These are phyloP conservation scores for Stigmatopora argus DNA, from an alignment of 2,113 vertebrate genomes.

Conservation along the genomic window DNA sequence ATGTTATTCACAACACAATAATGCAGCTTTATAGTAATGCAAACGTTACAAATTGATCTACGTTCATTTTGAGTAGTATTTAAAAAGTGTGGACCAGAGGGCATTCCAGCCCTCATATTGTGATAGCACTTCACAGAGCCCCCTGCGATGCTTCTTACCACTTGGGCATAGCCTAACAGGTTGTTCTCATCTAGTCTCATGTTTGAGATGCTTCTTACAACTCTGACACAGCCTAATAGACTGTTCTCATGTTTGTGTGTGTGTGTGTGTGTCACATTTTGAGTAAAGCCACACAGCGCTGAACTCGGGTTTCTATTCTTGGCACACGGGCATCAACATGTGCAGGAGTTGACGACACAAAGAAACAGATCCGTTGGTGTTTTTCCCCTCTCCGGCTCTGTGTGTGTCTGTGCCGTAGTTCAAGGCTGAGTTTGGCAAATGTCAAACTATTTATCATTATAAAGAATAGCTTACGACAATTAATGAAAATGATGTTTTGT, in stretches of 20 bases:
- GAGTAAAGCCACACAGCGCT: slow-evolving; percentile 29
- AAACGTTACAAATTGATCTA: background rate
- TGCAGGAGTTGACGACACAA: slow-evolving; percentile 13
- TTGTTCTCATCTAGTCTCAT: no score
- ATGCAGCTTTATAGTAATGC: background rate
- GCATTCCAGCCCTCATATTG: slow-evolving; percentile 37
- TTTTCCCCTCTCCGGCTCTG: slow-evolving; percentile 1
- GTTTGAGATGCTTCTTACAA: background rate
- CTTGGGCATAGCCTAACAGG: slow-evolving; percentile 10
- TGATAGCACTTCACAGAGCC: slow-evolving; percentile 27
- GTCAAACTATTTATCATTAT: slow-evolving; percentile 1
- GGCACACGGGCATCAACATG: slow-evolving; percentile 5
- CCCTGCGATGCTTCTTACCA: slow-evolving; percentile 9
- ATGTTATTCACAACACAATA: background rate
- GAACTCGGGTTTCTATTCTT: slow-evolving; percentile 40
- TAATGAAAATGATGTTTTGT: background rate
- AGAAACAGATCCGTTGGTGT: slow-evolving; percentile 38
- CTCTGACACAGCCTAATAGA: slow-evolving; percentile 8
- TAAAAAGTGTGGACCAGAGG: no score
- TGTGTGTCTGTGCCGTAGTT: slow-evolving; percentile 32
- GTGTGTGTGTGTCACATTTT: slow-evolving; percentile 12
- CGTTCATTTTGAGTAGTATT: background rate
- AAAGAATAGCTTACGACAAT: background rate
- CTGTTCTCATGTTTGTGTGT: slow-evolving; percentile 19
- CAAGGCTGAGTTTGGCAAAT: slow-evolving; percentile 4